Base-by-base conservation (phyloP, 2,888 invertebrate genomes). In the Dynastes maya region DNA sequence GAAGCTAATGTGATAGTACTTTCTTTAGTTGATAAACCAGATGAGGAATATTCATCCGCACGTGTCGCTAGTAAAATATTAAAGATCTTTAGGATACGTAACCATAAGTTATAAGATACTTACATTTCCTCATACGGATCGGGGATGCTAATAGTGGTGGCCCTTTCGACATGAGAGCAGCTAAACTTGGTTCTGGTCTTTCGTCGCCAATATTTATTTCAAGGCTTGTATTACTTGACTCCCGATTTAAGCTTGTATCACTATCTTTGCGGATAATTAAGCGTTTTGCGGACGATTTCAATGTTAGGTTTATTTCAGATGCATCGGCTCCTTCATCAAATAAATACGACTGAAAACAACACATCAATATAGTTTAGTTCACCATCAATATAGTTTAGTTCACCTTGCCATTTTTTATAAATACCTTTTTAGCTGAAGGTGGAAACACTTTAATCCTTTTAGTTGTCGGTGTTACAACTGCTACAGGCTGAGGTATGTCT, bases 281-380 rank as follows among this genome's bases (percentile, higher is more conserved):
- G 2, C 95, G 92, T 86, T 96, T 96, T 0, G 95, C 91, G 83
- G 92, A 93, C 9, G 92, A 92, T 84, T 90, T 93, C 81, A 90
- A 86, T 80, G 88, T 91, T 81, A 91, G 89, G 83, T 90, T 80
- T 32, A 79, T 74, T 80, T 72, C 85, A 67, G 91, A 91, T 5
- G 92, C 91, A 85, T 95, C 96, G 82, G 95, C 95, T 1, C 97
- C 88, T 0, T 97, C 97, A 85, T 97, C 97, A 88, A 98, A 98
- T 0, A 98, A 88, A 0, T 94, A 93, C 87, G 95, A 95, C 91
- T 94, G 86, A 8, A 83, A 84, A n/a, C 61, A 53, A 40, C 5
- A 32, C 16, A 16, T 16, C 16, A 75, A 51, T 32, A 78, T 68
- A 55, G 16, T 16, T 16, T 16, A 37, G 45, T 32, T n/a, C 16